Conservation (phyloP, 2,888 invertebrate genomes). For the Carcina quercana region DNA sequence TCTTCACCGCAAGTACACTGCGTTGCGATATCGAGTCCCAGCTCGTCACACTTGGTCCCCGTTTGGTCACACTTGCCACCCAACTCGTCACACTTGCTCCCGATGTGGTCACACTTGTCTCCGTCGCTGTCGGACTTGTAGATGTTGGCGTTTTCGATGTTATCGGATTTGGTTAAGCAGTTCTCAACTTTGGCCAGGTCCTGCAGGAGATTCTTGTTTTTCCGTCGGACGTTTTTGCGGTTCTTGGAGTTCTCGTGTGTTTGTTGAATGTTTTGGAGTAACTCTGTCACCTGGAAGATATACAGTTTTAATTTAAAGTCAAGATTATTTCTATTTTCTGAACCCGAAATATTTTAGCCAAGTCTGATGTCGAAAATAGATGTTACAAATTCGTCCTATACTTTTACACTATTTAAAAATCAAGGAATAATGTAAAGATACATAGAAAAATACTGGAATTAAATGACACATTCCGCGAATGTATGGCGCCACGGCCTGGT, state of each 20-base stretch:
- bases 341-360: no score
- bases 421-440: no score
- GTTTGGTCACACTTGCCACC: slow-evolving; percentile 12
- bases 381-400: no score
- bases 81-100: slow-evolving; percentile 14
- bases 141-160: slow-evolving; percentile 27
- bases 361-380: no score
- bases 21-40: slow-evolving; percentile 13
- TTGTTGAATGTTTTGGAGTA: slow-evolving; percentile 10
- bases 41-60: slow-evolving; percentile 6
- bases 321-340: no score
- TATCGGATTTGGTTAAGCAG: slow-evolving; percentile 28
- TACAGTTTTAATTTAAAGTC: no score
- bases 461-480: no score
- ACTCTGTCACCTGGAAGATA: slow-evolving; percentile 11
- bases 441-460: no score
- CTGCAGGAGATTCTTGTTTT: slow-evolving; percentile 44
- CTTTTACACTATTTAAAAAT: no score
- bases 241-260: slow-evolving; percentile 19
- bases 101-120: slow-evolving; percentile 12
- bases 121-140: slow-evolving; percentile 20
- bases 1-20: slow-evolving; percentile 36
- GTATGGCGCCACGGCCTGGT: no score
- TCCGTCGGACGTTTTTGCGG: slow-evolving; percentile 29
- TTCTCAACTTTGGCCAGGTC: slow-evolving; percentile 38